phyloP scores from a whole-genome alignment of 1,140 invertebrate species.

The Calliopsis andreniformis region DNA sequence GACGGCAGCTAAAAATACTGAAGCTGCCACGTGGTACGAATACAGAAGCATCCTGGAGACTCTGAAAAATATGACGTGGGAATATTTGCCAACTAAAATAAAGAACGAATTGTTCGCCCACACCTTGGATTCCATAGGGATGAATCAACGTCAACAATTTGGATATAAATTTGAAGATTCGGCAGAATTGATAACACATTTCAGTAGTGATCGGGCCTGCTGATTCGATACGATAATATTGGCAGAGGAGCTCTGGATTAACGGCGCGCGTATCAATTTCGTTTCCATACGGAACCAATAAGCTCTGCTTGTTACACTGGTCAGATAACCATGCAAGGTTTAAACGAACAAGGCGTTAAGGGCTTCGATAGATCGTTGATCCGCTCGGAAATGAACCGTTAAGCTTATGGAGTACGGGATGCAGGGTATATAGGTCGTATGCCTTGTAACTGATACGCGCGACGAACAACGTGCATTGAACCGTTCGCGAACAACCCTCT shows the following conservation, averaged over 20 bases:
- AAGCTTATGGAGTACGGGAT: conserved; percentile 28
- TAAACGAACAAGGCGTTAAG: conserved; percentile 38
- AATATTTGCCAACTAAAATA: not conserved
- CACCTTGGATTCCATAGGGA: no score
- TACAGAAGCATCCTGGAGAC: not conserved
- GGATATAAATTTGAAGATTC: no score
- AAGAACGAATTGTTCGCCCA: not conserved
- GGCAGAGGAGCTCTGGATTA: not conserved
- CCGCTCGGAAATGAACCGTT: conserved; percentile 46
- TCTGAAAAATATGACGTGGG: not conserved
- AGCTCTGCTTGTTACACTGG: not conserved
- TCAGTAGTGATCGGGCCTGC: not conserved
- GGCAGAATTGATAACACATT: no score
- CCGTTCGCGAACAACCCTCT: conserved; percentile 27
- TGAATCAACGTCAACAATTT: no score
- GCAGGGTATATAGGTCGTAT: conserved; percentile 21
- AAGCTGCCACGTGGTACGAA: not conserved
- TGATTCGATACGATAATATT: not conserved
- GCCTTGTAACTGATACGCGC: conserved; percentile 47
- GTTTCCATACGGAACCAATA: conserved; percentile 2
- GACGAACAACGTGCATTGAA: conserved; percentile 41
- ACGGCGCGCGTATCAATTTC: not conserved
- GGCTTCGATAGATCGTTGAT: conserved; percentile 45
- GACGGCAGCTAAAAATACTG: not conserved
- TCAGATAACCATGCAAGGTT: conserved; percentile 20